Evolutionary conservation across 2,113 vertebrate species (phyloP).

Genomic region (Picathartes gymnocephalus): DNA sequence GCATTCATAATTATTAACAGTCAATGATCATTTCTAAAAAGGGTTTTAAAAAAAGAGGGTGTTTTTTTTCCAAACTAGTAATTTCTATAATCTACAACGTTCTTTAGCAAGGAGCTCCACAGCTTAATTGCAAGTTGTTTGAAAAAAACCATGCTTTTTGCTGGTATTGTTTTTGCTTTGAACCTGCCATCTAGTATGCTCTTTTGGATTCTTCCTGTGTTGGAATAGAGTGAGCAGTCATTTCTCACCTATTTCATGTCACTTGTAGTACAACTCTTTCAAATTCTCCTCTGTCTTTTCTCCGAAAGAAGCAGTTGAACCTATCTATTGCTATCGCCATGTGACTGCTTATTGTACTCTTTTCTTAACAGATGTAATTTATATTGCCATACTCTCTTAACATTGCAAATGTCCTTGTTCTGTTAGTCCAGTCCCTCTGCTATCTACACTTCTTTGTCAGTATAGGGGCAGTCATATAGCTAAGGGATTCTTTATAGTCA

Average conservation of each 20-base stretch:
- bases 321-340: neutral
- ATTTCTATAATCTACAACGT: neutral
- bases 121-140: neutral
- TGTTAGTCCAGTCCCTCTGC: neutral
- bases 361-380: neutral
- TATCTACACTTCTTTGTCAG: neutral
- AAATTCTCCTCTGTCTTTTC: neutral
- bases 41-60: fast-evolving
- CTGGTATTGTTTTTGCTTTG: neutral
- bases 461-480: neutral
- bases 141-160: neutral
- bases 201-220: neutral
- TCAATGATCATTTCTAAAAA: neutral
- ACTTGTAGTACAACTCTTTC: neutral
- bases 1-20: neutral
- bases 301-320: neutral
- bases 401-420: neutral
- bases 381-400: neutral
- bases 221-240: neutral
- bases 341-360: neutral
- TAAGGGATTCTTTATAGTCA: neutral
- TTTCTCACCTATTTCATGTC: neutral
- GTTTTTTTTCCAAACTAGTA: neutral
- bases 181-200: neutral
- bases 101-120: neutral